These are phyloP conservation scores for Artibeus lituratus DNA, from an alignment of 2,797 vertebrate genomes.

Conservation along the genomic window DNA sequence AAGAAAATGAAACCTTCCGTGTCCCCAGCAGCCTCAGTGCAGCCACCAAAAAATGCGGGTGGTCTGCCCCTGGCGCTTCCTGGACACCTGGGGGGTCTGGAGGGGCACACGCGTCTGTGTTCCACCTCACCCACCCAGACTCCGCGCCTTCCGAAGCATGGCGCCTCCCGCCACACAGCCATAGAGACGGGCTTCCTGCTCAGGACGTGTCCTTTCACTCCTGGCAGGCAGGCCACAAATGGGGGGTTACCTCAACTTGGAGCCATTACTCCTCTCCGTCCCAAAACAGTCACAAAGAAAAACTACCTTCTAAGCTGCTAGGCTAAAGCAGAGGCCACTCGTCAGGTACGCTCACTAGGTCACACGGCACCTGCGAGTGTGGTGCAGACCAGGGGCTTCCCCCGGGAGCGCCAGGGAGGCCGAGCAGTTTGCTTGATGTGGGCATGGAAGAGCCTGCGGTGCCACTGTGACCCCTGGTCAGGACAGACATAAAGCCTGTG, in stretches of 20 bases:
- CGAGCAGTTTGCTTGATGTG: background rate
- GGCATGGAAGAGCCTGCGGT: background rate
- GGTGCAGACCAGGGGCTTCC: background rate
- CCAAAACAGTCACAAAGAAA: background rate
- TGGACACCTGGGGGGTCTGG: background rate
- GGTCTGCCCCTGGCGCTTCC: background rate
- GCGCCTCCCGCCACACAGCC: background rate
- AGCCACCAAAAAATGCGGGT: background rate
- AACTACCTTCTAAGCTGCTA: background rate
- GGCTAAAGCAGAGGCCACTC: background rate
- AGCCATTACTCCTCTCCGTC: background rate
- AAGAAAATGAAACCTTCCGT: background rate
- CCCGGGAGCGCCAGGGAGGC: background rate
- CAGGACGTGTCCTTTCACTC: background rate
- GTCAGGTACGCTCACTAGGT: background rate
- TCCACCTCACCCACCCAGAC: background rate
- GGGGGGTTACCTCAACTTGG: background rate
- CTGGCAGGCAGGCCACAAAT: background rate
- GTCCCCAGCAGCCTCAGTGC: background rate
- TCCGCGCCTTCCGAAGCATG: background rate
- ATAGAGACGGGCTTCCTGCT: slow-evolving; percentile 29
- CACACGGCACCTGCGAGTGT: background rate
- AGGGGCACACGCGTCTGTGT: background rate
- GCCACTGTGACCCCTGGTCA: background rate
- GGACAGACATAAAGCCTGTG: background rate